phyloP scores from a whole-genome alignment of 2,888 invertebrate genomes.

The Noctua comes region DNA sequence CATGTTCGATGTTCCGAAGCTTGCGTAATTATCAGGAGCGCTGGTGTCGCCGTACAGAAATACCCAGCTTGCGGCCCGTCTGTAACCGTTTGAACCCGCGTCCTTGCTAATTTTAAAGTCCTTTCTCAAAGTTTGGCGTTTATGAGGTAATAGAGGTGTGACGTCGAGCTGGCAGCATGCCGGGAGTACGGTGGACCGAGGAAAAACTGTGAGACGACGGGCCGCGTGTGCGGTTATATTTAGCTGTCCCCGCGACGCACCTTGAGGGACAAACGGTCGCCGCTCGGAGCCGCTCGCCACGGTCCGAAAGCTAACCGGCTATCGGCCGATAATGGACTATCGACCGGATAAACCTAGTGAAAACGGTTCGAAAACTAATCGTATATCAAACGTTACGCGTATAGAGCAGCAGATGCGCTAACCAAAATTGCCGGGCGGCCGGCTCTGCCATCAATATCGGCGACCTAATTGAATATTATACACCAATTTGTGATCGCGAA shows the following conservation, averaged over 20 bases:
- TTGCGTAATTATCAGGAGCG: conserved; percentile 85
- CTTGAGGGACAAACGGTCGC: conserved; percentile 80
- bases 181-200: conserved; percentile 85
- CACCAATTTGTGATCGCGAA: conserved; percentile 89
- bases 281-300: conserved; percentile 64
- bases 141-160: conserved; percentile 88
- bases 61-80: conserved; percentile 69
- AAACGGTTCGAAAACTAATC: conserved; percentile 85
- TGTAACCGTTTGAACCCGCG: conserved; percentile 77
- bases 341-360: conserved; percentile 67
- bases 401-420: conserved; percentile 86
- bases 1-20: conserved; percentile 78
- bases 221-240: conserved; percentile 72
- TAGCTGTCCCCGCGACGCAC: conserved; percentile 79
- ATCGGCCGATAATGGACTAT: conserved; percentile 63
- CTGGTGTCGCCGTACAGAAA: conserved; percentile 76
- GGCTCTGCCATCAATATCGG: conserved; percentile 84
- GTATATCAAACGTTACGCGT: conserved; percentile 83
- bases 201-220: conserved; percentile 82
- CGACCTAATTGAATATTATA: conserved; percentile 90
- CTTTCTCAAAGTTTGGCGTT: conserved; percentile 88
- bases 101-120: conserved; percentile 90
- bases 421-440: conserved; percentile 86
- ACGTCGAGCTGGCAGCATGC: conserved; percentile 89
- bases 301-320: conserved; percentile 52